Evolutionary conservation across 2,797 vertebrate species (phyloP), one percentile per base, ranked within the genome.

Genomic region (Pelobates cultripes): DNA sequence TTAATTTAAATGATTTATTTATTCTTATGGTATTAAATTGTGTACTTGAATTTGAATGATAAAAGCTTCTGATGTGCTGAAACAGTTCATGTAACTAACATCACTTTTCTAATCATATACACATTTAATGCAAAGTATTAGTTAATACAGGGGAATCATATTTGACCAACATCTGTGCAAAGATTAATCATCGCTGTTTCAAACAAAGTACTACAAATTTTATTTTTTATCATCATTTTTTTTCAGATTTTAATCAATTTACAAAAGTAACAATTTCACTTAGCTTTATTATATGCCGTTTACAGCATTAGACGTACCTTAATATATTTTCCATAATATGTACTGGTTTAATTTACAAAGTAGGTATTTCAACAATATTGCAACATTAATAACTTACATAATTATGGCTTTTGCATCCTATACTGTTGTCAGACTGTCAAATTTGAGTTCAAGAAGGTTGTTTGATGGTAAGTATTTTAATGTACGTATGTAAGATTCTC

Each of bases 321-420:
- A 53, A 91, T 92, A 92, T 89, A 91, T 88, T 86, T 95, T 92
- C 94, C 93, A 93, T 90, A 94, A 94, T 91, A 90, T 91, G 93
- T 91, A 72, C 85, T 87, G 89, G 85, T 86, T 86, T 90, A 86
- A 85, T 86, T 85, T 84, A 89, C 87, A 84, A 86, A 43, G n/a
- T 0, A 66, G 89, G 87, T 92, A 90, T 92, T 93, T 87, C 91
- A 89, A 89, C 85, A 89, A 91, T 91, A 92, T 92, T 90, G 79
- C 85, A 68, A 75, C 74, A 68, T 43, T 53, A 70, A 53, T 61
- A 68, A 10, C 2, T 13, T 2, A n/a, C 28, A n/a, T 60, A n/a
- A 3, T 51, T 51, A 51, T 51, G 10, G 47, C 2, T 51, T 5
- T 51, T 51, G 47, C 1, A 0, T 10, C 47, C 10, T 51, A 6